Base-by-base conservation (phyloP, 2,113 vertebrate species). In the Nerophis ophidion region DNA sequence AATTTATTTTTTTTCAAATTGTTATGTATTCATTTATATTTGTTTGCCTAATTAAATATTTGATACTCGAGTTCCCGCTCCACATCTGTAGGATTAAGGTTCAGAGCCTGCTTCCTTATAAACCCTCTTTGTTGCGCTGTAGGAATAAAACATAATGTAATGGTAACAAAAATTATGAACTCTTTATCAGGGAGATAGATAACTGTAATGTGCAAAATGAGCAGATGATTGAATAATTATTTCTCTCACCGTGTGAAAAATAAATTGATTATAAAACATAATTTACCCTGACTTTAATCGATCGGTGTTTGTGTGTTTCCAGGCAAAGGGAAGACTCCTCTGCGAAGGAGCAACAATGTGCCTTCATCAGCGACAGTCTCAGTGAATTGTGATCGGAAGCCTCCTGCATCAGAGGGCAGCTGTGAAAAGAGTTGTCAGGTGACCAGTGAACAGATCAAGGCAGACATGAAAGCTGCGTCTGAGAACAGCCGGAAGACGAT, bases 371-470 rank as follows among this genome's bases (percentile, higher is more conserved):
- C 14, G 14, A 10, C 40, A 0, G 40, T 13, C 4, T 54, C 55
- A 1, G 44, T 2, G 15, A 60, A 35, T 13, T 60, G 55, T 4
- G 60, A 56, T 36, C 12, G 6, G 3, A 63, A 60, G 55, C 3
- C 49, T 47, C 74, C 10, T 12, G 47, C 50, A 36, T 26, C 90
- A 51, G 91, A 93, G 61, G 90, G 90, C 84, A 93, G 93, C 88
- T 97, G 93, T 86, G 97, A 99, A 77, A 98, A 98, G 82, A 94
- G 96, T 79, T 99, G 97, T 81, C 97, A 99, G 85, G 97, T 98
- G 81, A 98, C 92, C 80, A 99, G 97, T 15, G 97, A 99, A 73
- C 97, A 98, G 85, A 99, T 99, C 75, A 99, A 99, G 80, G 96
- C 96, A 5, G 97, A 99, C 82, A 98, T 98, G 92, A 99, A 98